phyloP scores from a whole-genome alignment of 2,888 invertebrate genomes.

The Biston stratarius region DNA sequence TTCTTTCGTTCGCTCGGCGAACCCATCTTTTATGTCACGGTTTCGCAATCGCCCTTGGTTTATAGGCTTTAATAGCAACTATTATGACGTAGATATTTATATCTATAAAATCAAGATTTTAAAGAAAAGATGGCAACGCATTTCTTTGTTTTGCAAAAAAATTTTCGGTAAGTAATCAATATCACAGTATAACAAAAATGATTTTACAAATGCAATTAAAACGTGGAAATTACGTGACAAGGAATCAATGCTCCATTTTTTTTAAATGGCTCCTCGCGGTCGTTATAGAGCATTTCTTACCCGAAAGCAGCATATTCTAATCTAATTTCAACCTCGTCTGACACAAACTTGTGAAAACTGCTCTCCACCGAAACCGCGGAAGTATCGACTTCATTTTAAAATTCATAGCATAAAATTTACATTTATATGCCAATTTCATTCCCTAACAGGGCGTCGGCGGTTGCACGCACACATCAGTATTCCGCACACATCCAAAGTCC shows the following conservation, averaged over 20 bases:
- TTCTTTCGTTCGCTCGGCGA: constrained; percentile 56
- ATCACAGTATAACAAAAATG: neutral
- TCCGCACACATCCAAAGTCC: constrained; percentile 74
- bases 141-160: neutral
- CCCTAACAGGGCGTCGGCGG: constrained; percentile 82
- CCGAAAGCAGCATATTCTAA: constrained; percentile 74
- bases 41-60: constrained; percentile 41
- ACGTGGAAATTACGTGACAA: neutral
- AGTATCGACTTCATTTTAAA: constrained; percentile 86
- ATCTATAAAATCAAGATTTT: constrained; percentile 14
- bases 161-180: neutral
- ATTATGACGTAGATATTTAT: constrained; percentile 11
- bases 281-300: constrained; percentile 76
- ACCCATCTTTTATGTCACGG: constrained; percentile 52
- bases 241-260: constrained; percentile 18
- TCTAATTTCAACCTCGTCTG: constrained; percentile 80
- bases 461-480: constrained; percentile 84
- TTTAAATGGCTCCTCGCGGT: constrained; percentile 31
- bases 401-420: constrained; percentile 87
- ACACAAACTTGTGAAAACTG: constrained; percentile 74
- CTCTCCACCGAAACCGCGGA: constrained; percentile 72
- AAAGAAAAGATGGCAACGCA: neutral
- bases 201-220: no score
- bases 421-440: constrained; percentile 87
- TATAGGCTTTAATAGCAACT: constrained; percentile 40